Evolutionary conservation across 1,140 invertebrate genomes (phyloP).

Genomic region (Eciton burchellii): DNA sequence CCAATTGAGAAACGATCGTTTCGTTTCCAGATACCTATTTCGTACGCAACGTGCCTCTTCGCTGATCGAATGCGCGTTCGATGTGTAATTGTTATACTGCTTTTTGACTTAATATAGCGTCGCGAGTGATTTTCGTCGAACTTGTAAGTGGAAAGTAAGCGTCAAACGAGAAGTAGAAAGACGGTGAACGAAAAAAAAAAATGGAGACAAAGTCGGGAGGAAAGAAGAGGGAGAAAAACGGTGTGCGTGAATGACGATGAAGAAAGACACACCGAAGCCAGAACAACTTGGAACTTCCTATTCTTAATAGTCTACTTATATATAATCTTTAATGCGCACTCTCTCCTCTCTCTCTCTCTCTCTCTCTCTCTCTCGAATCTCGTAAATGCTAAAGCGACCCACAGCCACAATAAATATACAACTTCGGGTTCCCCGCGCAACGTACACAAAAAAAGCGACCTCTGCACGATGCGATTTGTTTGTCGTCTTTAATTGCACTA

Average conservation of each 20-base stretch:
- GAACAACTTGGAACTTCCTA: slow-evolving; percentile 52
- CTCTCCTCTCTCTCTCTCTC: slow-evolving; percentile 21
- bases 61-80: neutral
- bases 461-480: slow-evolving; percentile 2
- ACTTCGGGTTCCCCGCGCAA: slow-evolving; percentile 32
- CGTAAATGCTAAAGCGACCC: slow-evolving; percentile 79
- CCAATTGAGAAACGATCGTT: neutral
- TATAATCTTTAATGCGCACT: slow-evolving; percentile 42
- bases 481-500: slow-evolving; percentile 15
- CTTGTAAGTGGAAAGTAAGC: slow-evolving; percentile 26
- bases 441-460: slow-evolving; percentile 22
- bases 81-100: slow-evolving; percentile 9
- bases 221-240: neutral
- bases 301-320: slow-evolving; percentile 66
- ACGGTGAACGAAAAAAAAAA: slow-evolving; percentile 17
- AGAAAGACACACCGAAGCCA: slow-evolving; percentile 70
- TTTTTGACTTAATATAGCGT: neutral
- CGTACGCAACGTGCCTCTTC: neutral
- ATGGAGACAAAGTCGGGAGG: neutral
- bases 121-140: neutral
- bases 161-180: slow-evolving; percentile 7
- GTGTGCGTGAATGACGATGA: slow-evolving; percentile 46
- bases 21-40: slow-evolving; percentile 18
- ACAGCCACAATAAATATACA: slow-evolving; percentile 78
- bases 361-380: slow-evolving; percentile 48